Percentiles rank a stretch among this genome's conserved stretches.
Evolutionary conservation across 2,797 vertebrate genomes (phyloP).

Genomic region (Myiothlypis chrysogaster): DNA sequence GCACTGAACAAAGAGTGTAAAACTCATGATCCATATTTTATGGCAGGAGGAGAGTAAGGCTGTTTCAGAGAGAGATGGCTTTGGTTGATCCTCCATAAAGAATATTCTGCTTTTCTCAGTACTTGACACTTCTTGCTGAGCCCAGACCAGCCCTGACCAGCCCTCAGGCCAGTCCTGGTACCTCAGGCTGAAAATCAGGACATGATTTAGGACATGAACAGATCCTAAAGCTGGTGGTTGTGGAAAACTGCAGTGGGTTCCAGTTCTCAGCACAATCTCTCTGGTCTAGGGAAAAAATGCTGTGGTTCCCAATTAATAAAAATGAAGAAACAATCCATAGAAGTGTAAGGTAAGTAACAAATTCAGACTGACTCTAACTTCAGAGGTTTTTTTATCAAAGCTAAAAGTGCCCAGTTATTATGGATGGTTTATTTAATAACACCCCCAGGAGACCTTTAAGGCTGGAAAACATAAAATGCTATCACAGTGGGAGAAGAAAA

Average conservation of each 20-base stretch:
- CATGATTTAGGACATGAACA: rapidly evolving
- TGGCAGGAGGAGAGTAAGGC: not conserved
- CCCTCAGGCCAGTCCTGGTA: not conserved
- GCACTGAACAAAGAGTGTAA: not conserved
- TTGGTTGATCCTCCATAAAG: not conserved
- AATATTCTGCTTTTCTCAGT: not conserved
- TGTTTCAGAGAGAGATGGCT: not conserved
- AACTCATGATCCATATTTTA: not conserved
- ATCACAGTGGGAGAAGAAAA: not conserved
- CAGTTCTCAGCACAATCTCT: not conserved
- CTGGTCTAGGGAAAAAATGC: not conserved
- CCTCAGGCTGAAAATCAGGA: not conserved
- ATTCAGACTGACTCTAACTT: not conserved
- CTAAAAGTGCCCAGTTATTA: not conserved
- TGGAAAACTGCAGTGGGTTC: not conserved
- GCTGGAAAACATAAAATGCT: not conserved
- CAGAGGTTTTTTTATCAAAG: not conserved
- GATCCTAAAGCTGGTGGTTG: not conserved
- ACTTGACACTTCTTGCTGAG: not conserved
- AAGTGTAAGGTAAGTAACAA: not conserved
- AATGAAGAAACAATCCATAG: not conserved
- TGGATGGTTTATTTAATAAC: not conserved
- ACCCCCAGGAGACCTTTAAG: not conserved
- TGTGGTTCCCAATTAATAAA: not conserved
- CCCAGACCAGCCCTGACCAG: not conserved